A percentile compares a stretch with the other conserved stretches of the same genome.
phyloP scores from a whole-genome alignment of 2,888 invertebrate genomes.

The Ischnura elegans region DNA sequence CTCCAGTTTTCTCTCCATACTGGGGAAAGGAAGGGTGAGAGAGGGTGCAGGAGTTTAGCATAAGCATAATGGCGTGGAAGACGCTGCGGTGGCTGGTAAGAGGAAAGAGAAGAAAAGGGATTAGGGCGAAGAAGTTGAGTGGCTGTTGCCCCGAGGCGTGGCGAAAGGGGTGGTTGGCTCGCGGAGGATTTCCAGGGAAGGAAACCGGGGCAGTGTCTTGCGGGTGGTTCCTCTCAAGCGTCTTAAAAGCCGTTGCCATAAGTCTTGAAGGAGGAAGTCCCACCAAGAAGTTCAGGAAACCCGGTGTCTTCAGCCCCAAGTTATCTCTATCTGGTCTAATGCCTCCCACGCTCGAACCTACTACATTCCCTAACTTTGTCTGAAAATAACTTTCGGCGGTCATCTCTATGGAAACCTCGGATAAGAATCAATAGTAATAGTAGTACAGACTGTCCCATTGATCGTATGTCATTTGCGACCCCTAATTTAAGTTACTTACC shows the following conservation, averaged over 20 bases:
- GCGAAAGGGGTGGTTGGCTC: neutral
- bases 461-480: no score
- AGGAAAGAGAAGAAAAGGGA: neutral
- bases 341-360: neutral
- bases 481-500: no score
- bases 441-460: no score
- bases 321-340: no score
- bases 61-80: slow-evolving; percentile 3
- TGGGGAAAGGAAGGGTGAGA: neutral
- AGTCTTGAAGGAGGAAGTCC: neutral
- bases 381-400: no score
- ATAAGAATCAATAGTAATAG: no score
- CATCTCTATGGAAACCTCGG: no score
- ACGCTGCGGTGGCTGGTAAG: neutral
- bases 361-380: neutral
- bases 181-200: neutral
- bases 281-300: neutral
- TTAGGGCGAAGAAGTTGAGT: slow-evolving; percentile 20
- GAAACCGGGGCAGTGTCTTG: neutral
- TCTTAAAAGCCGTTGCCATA: neutral
- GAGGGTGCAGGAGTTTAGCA: neutral
- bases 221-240: neutral
- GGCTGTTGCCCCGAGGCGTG: neutral
- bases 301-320: no score
- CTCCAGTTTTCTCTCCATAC: no score